Base-by-base conservation (phyloP, 2,797 vertebrate genomes). In the Schizopygopsis pylzovi region DNA sequence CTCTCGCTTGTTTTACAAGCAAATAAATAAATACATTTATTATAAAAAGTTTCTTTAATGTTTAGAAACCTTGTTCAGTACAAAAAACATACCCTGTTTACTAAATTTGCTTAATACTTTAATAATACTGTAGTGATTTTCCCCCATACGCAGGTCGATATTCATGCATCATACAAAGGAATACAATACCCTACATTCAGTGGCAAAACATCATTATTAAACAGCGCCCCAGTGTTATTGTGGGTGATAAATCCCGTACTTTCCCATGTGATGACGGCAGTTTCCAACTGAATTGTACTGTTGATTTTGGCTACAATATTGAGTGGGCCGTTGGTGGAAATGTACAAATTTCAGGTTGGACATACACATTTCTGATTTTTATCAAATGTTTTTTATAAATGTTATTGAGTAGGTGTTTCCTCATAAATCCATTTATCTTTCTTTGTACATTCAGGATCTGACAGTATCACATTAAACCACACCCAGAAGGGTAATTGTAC, bases 281-380 rank as follows among this genome's bases (percentile, higher is more conserved):
- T 0, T 37, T 0, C 1, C 0, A 0, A 13, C 80, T 95, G 6
- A 0, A 22, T 1, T 95, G 94, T 81, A 95, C 93, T 77, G 95
- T 93, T 39, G 91, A 94, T 65, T 4, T 25, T 83, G 1, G 0
- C 0, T 9, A 88, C 79, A 39, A 0, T 0, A 65, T 93, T 9
- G 20, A 28, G 0, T 95, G 93, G 94, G 82, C 61, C 63, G 22
- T 77, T 15, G 18, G 22, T 72, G 73, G 2, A 11, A 8, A 7
- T 18, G 80, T 85, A 20, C 52, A 39, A 63, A 18, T 12, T 22
- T 56, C 88, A 87, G 88, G 88, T 89, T 20, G 41, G 70, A 39
- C 7, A 67, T 6, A 39, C 1, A 45, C 15, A 47, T 54, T 12
- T 4, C 11, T 7, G 6, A 22, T 72, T 28, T 28, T 28, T 28